Conservation (phyloP, 2,113 vertebrate genomes). For the Himantopus leucocephalus region DNA sequence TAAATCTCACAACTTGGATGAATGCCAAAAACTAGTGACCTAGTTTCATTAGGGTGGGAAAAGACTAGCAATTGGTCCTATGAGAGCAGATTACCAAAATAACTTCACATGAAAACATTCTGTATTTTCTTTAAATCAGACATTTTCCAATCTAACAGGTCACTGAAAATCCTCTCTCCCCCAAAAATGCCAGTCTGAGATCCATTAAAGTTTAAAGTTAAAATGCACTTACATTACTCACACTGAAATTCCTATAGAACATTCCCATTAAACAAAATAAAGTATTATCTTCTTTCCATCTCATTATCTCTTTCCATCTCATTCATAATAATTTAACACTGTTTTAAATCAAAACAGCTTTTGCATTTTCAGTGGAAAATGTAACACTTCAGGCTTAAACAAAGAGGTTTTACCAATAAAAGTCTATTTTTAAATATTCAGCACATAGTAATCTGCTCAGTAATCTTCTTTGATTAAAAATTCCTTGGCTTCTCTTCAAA, state of each 20-base stretch:
- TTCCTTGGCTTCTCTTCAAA: constrained; percentile 66
- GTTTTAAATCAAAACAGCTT: constrained; percentile 30
- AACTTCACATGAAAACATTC: constrained; percentile 19
- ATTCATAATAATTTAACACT: constrained; percentile 48
- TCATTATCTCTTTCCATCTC: constrained; percentile 33
- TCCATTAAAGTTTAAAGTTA: not conserved
- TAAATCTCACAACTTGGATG: constrained; percentile 62
- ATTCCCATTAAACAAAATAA: not conserved
- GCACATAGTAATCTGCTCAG: constrained; percentile 43
- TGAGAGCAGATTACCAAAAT: constrained; percentile 52
- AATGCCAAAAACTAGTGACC: constrained; percentile 72
- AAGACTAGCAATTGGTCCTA: constrained; percentile 52
- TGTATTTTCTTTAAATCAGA: constrained; percentile 3
- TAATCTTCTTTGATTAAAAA: constrained; percentile 74
- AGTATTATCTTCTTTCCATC: constrained; percentile 38
- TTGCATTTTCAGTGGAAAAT: constrained; percentile 46
- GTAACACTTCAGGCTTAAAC: constrained; percentile 44
- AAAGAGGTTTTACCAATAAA: constrained; percentile 33
- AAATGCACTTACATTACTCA: not conserved
- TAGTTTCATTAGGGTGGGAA: constrained; percentile 70
- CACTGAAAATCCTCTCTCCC: not conserved
- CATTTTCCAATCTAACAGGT: not conserved
- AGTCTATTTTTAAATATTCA: constrained; percentile 49
- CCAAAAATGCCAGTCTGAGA: not conserved
- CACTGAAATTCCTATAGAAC: not conserved